Evolutionary conservation across 2,797 vertebrate species (phyloP).

Genomic region (Picus viridis): DNA sequence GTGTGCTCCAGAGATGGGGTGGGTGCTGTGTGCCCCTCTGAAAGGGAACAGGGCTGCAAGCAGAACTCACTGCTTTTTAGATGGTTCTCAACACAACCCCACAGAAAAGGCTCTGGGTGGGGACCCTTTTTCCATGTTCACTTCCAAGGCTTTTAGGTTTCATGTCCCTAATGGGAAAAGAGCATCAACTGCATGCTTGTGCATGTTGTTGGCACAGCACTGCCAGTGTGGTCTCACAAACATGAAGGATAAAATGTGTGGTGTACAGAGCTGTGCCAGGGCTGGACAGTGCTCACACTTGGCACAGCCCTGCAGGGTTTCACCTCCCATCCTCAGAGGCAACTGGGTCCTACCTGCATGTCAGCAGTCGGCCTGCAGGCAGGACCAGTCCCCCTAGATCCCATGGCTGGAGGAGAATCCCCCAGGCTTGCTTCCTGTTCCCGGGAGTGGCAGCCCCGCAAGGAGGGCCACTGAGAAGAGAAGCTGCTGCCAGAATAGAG

Average conservation of each 20-base stretch:
- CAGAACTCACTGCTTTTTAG: not conserved
- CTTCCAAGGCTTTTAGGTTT: not conserved
- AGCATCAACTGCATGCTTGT: not conserved
- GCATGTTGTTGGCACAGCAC: not conserved
- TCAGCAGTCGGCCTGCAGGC: not conserved
- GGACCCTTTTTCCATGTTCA: not conserved
- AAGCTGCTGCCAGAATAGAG: not conserved
- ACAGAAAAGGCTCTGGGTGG: not conserved
- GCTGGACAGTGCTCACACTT: accelerated
- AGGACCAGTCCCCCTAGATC: not conserved
- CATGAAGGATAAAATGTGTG: accelerated
- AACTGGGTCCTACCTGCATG: accelerated
- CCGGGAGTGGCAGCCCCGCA: not conserved
- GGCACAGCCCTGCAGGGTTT: accelerated
- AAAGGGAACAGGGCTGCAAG: not conserved
- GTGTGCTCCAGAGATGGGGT: not conserved
- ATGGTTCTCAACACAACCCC: not conserved
- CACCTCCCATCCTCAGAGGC: not conserved
- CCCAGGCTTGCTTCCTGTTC: not conserved
- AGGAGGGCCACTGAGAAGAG: not conserved
- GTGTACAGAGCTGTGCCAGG: accelerated
- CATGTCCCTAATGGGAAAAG: not conserved
- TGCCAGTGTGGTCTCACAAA: not conserved
- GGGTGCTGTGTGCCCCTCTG: not conserved
- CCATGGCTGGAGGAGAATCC: accelerated